phyloP scores from a whole-genome alignment of 2,888 invertebrate genomes.

The Perizoma affinitatum region DNA sequence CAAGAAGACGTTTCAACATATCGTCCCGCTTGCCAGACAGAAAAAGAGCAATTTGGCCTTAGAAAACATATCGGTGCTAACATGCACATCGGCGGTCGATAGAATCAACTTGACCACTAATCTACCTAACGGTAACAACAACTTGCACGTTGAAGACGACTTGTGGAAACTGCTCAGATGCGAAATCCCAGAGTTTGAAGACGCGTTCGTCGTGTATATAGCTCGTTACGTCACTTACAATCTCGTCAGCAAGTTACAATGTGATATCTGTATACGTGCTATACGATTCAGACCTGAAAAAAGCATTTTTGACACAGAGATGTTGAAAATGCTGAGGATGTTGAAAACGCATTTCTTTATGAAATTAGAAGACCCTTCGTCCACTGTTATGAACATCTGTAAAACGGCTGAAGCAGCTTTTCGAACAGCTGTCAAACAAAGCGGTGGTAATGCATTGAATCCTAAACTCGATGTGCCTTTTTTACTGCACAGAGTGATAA shows the following conservation, averaged over 20 bases:
- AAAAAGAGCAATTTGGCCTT: neutral
- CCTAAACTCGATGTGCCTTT: neutral
- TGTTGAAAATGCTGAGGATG: neutral
- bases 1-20: neutral
- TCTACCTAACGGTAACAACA: constrained; percentile 1
- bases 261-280: constrained; percentile 8
- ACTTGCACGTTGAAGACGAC: neutral
- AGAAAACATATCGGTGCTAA: constrained; percentile 5
- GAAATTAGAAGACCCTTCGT: neutral
- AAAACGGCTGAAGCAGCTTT: constrained; percentile 7
- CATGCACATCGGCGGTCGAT: constrained; percentile 1
- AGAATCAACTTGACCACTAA: constrained; percentile 9
- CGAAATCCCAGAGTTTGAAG: neutral
- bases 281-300: neutral
- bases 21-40: neutral
- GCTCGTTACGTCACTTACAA: constrained; percentile 7
- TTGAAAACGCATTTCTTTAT: neutral
- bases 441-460: neutral
- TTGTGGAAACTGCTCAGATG: neutral
- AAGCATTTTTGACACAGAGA: neutral
- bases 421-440: neutral
- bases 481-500: constrained; percentile 9
- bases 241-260: neutral
- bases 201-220: constrained; percentile 3
- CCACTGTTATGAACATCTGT: constrained; percentile 3